phyloP scores from a whole-genome alignment of 53 echinoderm and acorn worm species.

The Mesocentrotus franciscanus region DNA sequence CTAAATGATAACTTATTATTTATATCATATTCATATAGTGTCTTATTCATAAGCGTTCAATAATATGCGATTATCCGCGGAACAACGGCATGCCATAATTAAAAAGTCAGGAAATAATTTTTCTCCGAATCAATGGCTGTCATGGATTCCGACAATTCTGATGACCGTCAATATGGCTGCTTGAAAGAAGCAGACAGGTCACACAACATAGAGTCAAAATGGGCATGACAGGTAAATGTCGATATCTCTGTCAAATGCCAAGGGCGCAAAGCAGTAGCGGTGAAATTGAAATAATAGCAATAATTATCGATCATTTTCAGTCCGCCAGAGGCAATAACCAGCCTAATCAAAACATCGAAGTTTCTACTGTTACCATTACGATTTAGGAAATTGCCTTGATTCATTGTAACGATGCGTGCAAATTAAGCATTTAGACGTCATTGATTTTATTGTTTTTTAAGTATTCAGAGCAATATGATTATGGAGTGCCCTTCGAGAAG shows the following conservation, averaged over 20 bases:
- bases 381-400: background rate
- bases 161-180: background rate
- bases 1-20: no score
- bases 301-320: background rate
- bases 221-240: background rate
- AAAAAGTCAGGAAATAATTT: background rate
- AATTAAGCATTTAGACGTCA: no score
- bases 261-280: background rate
- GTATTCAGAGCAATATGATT: background rate
- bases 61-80: no score
- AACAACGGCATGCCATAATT: no score
- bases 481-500: no score
- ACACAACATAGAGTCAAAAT: background rate
- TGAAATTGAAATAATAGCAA: constrained; percentile 12
- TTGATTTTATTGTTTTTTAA: background rate
- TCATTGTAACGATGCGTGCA: background rate
- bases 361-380: background rate
- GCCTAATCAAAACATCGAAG: background rate
- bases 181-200: background rate
- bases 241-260: background rate
- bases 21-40: no score
- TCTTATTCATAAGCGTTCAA: no score
- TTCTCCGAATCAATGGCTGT: background rate
- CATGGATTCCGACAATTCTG: background rate
- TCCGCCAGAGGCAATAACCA: background rate